These are phyloP conservation scores for Beaufortia kweichowensis DNA, from an alignment of 2,113 vertebrate species.

Conservation along the genomic window DNA sequence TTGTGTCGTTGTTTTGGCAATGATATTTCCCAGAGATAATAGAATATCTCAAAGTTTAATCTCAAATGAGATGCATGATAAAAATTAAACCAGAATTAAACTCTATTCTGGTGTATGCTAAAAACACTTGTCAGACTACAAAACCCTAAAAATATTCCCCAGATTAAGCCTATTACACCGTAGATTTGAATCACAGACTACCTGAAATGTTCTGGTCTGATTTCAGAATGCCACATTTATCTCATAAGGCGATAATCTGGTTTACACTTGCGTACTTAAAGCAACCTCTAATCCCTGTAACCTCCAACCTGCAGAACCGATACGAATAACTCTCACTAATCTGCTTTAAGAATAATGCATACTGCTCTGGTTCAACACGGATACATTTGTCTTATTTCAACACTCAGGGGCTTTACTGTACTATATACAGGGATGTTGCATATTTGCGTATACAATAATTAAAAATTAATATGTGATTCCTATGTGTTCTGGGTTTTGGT, in stretches of 20 bases:
- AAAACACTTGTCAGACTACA: background rate
- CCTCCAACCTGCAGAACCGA: slow-evolving; percentile 27
- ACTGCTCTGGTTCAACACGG: background rate
- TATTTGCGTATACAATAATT: background rate
- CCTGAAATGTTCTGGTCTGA: slow-evolving; percentile 45
- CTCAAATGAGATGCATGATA: background rate
- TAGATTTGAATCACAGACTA: slow-evolving; percentile 51
- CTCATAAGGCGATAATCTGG: slow-evolving; percentile 68
- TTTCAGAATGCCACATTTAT: slow-evolving; percentile 61
- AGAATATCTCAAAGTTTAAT: background rate
- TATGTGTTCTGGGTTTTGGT: background rate
- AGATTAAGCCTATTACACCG: slow-evolving; percentile 51
- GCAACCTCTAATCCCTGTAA: slow-evolving; percentile 61
- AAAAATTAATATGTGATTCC: background rate
- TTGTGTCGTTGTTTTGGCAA: background rate
- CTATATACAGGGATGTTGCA: background rate
- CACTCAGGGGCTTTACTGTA: background rate
- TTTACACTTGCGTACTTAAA: slow-evolving; percentile 64
- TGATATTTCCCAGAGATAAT: slow-evolving; percentile 7
- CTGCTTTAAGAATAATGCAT: slow-evolving; percentile 40
- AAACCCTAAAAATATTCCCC: slow-evolving; percentile 62
- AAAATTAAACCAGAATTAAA: background rate
- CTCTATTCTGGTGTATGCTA: background rate
- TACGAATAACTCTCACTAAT: background rate
- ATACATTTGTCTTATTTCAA: background rate